Conservation (phyloP, 2,113 vertebrate genomes). For the Heliornis fulica region DNA sequence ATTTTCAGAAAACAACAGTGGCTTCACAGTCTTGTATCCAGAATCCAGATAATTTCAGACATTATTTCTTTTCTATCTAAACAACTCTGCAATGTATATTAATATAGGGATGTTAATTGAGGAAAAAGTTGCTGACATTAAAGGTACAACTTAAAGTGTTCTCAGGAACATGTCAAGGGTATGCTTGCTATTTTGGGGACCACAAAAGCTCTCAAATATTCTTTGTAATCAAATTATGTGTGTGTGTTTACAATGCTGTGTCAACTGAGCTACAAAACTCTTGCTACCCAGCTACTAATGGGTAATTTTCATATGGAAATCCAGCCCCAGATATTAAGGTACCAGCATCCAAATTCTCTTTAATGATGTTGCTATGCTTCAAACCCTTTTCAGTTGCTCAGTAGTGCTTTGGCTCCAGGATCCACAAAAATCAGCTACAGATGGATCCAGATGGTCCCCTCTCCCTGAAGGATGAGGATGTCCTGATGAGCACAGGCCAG, state of each 20-base stretch:
- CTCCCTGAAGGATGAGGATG: rapidly evolving
- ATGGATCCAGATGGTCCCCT: background rate
- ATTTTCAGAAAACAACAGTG: background rate
- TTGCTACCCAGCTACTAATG: background rate
- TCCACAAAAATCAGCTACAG: background rate
- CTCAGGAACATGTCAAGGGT: background rate
- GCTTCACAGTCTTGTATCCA: background rate
- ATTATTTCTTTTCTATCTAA: background rate
- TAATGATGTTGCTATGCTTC: background rate
- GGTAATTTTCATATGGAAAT: background rate
- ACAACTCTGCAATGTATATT: background rate
- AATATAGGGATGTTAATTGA: background rate
- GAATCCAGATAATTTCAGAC: background rate
- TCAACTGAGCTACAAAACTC: background rate
- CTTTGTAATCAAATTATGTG: background rate
- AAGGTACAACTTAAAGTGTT: background rate
- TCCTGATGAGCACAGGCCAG: background rate
- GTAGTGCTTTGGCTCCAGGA: background rate
- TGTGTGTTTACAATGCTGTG: background rate
- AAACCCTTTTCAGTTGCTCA: background rate
- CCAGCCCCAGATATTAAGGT: background rate
- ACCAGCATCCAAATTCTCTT: background rate
- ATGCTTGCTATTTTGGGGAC: background rate
- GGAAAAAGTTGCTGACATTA: background rate
- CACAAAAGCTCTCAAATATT: background rate